Base-by-base conservation (phyloP, 2,888 invertebrate species). In the Hirtodrosophila confusa region DNA sequence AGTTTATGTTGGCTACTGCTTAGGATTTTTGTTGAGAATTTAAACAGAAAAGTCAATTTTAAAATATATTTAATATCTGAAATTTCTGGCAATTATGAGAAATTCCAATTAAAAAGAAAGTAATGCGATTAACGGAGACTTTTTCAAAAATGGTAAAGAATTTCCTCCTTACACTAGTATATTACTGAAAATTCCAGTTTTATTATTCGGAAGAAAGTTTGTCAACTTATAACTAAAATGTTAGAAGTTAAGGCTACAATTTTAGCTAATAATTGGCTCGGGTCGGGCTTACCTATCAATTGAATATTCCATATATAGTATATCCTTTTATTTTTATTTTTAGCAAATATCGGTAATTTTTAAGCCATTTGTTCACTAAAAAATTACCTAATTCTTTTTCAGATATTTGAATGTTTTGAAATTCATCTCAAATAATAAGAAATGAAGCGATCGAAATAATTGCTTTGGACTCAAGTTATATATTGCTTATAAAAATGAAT, bases 401-500 rank as follows among this genome's bases (percentile, higher is more conserved):
- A 41, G 45, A 37, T 55, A 5, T 4, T 47, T 36, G 40, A 41
- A 40, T 56, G 35, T 41, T 36, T 27, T 31, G 17, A n/a, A 56
- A 47, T 37, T 47, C n/a, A 35, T 47, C 36, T 57, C 35, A 69
- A 54, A 53, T 55, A 11, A 50, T 62, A 43, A 49, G 35, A 70
- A 78, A 66, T 70, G 39, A 82, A 63, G 76, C 67, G 35, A 9
- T 40, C 35, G 54, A 9, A 37, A 41, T 29, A 58, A 17, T 62
- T 60, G 36, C 31, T 49, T 48, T 51, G 39, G 11, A 40, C 36
- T 55, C 37, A 44, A 60, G 45, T 54, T 40, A 39, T 24, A 55
- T 69, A 78, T 73, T 78, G 76, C 78, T 82, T 82, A 73, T 58
- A 73, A 76, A 56, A 80, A 69, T 63, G 66, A 51, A 47, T 69